Conservation (phyloP, 2,797 vertebrate genomes). For the Rhynchonycteris naso region DNA sequence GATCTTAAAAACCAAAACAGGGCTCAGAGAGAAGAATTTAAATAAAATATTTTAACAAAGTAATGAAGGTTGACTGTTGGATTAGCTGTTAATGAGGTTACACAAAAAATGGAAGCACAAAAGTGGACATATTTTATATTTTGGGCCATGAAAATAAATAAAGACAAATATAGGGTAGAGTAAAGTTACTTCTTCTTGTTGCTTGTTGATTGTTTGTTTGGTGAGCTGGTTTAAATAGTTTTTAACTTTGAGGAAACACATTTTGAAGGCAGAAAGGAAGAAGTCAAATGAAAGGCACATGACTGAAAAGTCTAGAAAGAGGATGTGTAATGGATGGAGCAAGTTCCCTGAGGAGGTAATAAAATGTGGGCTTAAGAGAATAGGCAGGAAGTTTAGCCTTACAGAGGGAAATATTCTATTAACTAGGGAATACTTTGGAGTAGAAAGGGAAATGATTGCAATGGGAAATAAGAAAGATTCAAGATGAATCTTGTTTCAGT, state of each 20-base stretch:
- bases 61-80: neutral
- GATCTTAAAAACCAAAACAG: neutral
- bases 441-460: neutral
- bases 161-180: neutral
- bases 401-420: neutral
- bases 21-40: neutral
- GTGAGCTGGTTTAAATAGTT: neutral
- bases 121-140: neutral
- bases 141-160: neutral
- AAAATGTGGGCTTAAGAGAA: neutral
- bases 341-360: neutral
- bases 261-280: constrained; percentile 9
- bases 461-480: neutral
- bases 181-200: neutral
- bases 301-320: constrained; percentile 18
- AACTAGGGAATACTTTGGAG: neutral
- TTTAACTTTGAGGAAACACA: neutral
- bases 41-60: neutral
- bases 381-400: neutral
- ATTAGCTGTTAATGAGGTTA: neutral
- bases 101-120: neutral
- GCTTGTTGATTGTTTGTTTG: neutral
- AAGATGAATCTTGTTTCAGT: neutral
- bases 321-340: neutral
- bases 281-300: constrained; percentile 27